Evolutionary conservation across 2,888 invertebrate genomes (phyloP).

Genomic region (Leptinotarsa peninsularis): DNA sequence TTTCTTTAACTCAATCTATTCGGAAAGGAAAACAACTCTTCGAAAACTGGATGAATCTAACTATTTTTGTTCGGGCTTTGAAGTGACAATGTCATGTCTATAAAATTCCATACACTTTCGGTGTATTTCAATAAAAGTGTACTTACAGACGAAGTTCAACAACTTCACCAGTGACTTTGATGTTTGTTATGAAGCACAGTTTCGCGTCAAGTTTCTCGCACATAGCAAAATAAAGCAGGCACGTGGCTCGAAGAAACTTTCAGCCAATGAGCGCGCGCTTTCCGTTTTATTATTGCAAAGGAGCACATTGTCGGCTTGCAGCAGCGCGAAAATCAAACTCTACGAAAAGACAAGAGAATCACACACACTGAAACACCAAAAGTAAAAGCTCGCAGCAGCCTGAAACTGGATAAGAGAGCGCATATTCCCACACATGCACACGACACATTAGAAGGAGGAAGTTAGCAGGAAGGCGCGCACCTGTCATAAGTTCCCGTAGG

Average conservation of each 20-base stretch:
- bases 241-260: slow-evolving; percentile 49
- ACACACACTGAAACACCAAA: slow-evolving; percentile 51
- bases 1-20: too few species aligned
- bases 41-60: too few species aligned
- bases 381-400: slow-evolving; percentile 42
- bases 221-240: slow-evolving; percentile 41
- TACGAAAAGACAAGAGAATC: slow-evolving; percentile 34
- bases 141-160: slow-evolving; percentile 32
- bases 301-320: slow-evolving; percentile 46
- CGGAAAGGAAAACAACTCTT: too few species aligned
- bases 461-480: slow-evolving; percentile 52
- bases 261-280: slow-evolving; percentile 51
- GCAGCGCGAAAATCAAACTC: slow-evolving; percentile 48
- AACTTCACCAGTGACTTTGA: slow-evolving; percentile 32
- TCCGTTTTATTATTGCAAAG: slow-evolving; percentile 56
- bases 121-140: slow-evolving; percentile 7
- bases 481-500: slow-evolving; percentile 53
- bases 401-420: slow-evolving; percentile 47
- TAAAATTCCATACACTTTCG: background rate
- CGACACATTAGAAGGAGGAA: slow-evolving; percentile 47
- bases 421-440: slow-evolving; percentile 55
- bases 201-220: slow-evolving; percentile 37
- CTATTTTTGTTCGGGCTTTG: background rate
- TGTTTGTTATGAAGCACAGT: slow-evolving; percentile 37
- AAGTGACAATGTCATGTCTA: background rate